Conservation (phyloP, 2,888 invertebrate species). For the Steromphala cineraria region DNA sequence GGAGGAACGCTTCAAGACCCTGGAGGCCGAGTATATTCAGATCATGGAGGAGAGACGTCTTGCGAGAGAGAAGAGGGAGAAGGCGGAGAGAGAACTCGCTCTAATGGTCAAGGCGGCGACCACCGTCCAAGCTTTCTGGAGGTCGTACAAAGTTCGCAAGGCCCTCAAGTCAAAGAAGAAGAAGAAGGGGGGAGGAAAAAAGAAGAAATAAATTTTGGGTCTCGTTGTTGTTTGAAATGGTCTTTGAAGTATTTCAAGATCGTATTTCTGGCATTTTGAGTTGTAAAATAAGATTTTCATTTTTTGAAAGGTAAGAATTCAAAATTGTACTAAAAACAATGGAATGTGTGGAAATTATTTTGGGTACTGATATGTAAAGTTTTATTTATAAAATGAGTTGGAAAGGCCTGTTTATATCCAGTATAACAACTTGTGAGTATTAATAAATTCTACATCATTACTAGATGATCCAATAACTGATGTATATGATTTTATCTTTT, state of each 20-base stretch:
- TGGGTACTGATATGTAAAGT: background rate
- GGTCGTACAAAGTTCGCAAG: slow-evolving; percentile 75
- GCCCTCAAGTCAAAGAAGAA: slow-evolving; percentile 73
- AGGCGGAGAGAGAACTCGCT: slow-evolving; percentile 71
- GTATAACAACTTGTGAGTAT: too few relatives aligned
- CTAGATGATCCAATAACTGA: too few relatives aligned
- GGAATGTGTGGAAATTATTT: background rate
- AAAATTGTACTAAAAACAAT: background rate
- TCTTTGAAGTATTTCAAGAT: too few relatives aligned
- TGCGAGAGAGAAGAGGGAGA: slow-evolving; percentile 71
- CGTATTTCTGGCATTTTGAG: too few relatives aligned
- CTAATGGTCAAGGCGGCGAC: slow-evolving; percentile 73
- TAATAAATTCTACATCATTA: too few relatives aligned
- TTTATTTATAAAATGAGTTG: too few relatives aligned
- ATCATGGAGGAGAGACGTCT: slow-evolving; percentile 73
- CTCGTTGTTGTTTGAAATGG: too few relatives aligned
- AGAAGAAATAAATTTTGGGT: slow-evolving; percentile 24
- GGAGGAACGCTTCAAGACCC: slow-evolving; percentile 74
- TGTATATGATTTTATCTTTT: too few relatives aligned
- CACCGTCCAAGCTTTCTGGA: slow-evolving; percentile 75
- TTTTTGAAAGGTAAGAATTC: background rate
- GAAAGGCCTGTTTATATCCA: too few relatives aligned
- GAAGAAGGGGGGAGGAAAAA: slow-evolving; percentile 67
- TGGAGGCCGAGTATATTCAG: slow-evolving; percentile 72
- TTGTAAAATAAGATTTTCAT: background rate